Base-by-base conservation (phyloP, 2,888 invertebrate species). In the Hydriomena furcata region DNA sequence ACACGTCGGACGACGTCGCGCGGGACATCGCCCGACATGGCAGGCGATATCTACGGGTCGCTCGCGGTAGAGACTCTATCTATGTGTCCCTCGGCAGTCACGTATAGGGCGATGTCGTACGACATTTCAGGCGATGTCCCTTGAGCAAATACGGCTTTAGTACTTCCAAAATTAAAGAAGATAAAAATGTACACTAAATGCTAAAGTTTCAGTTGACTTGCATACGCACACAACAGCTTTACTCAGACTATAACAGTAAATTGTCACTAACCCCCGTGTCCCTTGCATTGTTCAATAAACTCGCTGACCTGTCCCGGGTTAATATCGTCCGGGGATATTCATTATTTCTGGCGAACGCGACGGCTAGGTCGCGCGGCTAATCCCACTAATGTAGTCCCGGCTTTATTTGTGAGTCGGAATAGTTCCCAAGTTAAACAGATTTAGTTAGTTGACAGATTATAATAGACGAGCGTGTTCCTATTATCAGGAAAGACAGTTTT, bases 201-300 rank as follows among this genome's bases (percentile, higher is more conserved):
- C 2, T n/a, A 4, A 17, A 5, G 13, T 6, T 25, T 27, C 10
- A 17, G 6, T n/a, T 24, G 25, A 13, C 20, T 6, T 21, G 20
- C n/a, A n/a, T 5, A 32, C 25, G 12, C n/a, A 11, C 20, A 11
- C 25, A 30, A 21, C 27, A 37, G 10, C 10, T 44, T 23, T 27
- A 40, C 21, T 21, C 11, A 28, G 30, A 38, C 23, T 28, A 23
- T 21, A 21, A 21, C 40, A 35, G 25, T 46, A 42, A 46, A 50
- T 28, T 36, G 21, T 27, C 8, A 25, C 10, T 49, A 40, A 41
- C 45, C 43, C n/a, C 31, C n/a, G 24, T 34, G 37, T 37, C 45
- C 45, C 41, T 23, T 27, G 28, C 47, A 50, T 52, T 50, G 56
- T 56, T 47, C 36, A 32, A 37, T 47, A 35, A 43, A 20, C 12